Evolutionary conservation across 2,888 invertebrate genomes (phyloP), one percentile per base, ranked within the genome.

Genomic region (Morpho deidamia): DNA sequence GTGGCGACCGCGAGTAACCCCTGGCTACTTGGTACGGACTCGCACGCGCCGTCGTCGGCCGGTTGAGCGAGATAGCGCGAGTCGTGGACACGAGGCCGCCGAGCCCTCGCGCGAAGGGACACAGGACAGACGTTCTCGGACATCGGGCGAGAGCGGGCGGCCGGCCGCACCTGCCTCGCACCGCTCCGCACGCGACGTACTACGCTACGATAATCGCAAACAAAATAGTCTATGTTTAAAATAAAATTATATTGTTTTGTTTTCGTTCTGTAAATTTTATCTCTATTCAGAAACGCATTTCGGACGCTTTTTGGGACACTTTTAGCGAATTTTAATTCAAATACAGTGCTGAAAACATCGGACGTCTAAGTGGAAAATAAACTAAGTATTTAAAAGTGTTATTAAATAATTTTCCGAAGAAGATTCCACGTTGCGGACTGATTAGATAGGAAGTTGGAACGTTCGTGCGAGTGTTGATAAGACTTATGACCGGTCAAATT

Each of bases 91-190:
- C 73, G 84, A 81, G 83, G 82, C 83, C 83, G 78, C 78, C 77
- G 79, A 84, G 87, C 85, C 86, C 86, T 87, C 84, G 87, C 82
- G 83, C 78, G 74, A 88, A 89, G 90, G 90, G 89, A 90, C 89
- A 89, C 81, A 81, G 88, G 90, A 86, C 90, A 90, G 90, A 90
- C 90, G 90, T 84, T 87, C 87, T 89, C 87, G 90, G 90, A 90
- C 90, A 90, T 72, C 90, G 86, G 89, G 84, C 90, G 87, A 83
- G 90, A 87, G 89, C 88, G 87, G 90, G 86, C 85, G 89, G 82
- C 81, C 81, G 85, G 83, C 83, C 81, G 82, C 87, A 83, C 86
- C 86, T 86, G 86, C 83, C 78, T 70, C 73, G 73, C 74, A 76
- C 75, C 79, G 78, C 67, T 79, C 76, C 70, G 76, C 76, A 79